phyloP scores from a whole-genome alignment of 2,888 invertebrate species.

The Hirtodrosophila cameraria region DNA sequence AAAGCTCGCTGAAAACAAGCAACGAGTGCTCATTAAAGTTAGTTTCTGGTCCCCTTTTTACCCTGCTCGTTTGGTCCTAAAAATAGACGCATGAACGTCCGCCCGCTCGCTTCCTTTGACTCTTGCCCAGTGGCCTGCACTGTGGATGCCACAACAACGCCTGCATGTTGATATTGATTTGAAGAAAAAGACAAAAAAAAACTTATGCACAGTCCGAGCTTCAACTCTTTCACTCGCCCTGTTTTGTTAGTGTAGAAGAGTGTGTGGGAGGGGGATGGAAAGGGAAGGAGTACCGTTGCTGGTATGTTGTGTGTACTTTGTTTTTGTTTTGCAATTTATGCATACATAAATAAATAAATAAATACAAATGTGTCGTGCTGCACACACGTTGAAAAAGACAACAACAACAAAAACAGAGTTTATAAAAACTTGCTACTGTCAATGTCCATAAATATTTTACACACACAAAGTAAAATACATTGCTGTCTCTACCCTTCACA shows the following conservation, averaged over 20 bases:
- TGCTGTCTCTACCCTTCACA: background rate
- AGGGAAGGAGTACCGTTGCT: conserved; percentile 20
- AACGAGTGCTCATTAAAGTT: conserved; percentile 59
- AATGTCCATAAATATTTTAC: conserved; percentile 71
- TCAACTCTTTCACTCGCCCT: conserved; percentile 4
- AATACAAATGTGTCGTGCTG: conserved; percentile 42
- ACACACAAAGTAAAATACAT: conserved; percentile 10
- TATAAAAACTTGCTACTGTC: conserved; percentile 57
- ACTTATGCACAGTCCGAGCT: conserved; percentile 34
- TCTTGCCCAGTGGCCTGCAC: conserved; percentile 38
- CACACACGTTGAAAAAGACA: conserved; percentile 26
- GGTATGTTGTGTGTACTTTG: conserved; percentile 16
- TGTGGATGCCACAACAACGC: conserved; percentile 25
- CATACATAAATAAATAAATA: conserved; percentile 58
- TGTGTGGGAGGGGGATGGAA: background rate
- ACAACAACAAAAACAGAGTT: conserved; percentile 50
- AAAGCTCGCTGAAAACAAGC: conserved; percentile 31
- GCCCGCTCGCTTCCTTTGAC: conserved; percentile 33
- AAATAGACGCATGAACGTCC: conserved; percentile 48
- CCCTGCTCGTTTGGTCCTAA: conserved; percentile 44
- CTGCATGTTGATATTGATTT: conserved; percentile 73
- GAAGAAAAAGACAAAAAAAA: conserved; percentile 35
- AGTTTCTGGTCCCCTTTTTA: conserved; percentile 27
- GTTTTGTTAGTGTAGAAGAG: conserved; percentile 7
- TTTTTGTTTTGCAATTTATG: conserved; percentile 50